Evolutionary conservation across 2,113 vertebrate genomes (phyloP).

Genomic region (Picathartes gymnocephalus): DNA sequence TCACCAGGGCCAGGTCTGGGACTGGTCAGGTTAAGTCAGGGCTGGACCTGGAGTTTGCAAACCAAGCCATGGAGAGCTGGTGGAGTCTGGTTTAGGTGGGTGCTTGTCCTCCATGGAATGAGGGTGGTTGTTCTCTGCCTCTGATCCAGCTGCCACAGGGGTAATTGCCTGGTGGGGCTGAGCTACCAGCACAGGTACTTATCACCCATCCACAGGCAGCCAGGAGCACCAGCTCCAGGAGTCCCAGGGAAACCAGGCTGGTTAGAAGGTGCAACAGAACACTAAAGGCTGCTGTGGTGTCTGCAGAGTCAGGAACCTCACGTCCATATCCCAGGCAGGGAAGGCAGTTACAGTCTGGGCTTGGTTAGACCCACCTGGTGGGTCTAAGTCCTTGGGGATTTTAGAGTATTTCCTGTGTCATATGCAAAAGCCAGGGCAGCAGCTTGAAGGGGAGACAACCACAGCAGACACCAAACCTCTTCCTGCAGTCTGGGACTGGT

Average conservation of each 20-base stretch:
- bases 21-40: not conserved
- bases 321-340: not conserved
- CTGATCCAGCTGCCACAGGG: not conserved
- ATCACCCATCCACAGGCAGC: not conserved
- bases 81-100: fast-evolving
- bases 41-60: not conserved
- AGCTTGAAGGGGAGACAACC: not conserved
- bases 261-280: not conserved
- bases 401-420: not conserved
- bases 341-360: not conserved
- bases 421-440: not conserved
- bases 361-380: not conserved
- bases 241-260: not conserved
- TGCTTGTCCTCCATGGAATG: not conserved
- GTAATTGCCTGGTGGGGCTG: fast-evolving
- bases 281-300: fast-evolving
- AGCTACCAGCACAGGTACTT: not conserved
- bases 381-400: not conserved
- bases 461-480: not conserved
- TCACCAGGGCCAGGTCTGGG: not conserved
- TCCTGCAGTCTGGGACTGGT: not conserved
- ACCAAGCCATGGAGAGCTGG: fast-evolving
- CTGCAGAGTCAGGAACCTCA: not conserved
- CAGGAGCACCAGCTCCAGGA: not conserved
- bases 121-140: not conserved